Percentiles rank a stretch among this genome's conserved stretches.
phyloP scores from a whole-genome alignment of 2,888 invertebrate species.

The Laspeyria flexula region DNA sequence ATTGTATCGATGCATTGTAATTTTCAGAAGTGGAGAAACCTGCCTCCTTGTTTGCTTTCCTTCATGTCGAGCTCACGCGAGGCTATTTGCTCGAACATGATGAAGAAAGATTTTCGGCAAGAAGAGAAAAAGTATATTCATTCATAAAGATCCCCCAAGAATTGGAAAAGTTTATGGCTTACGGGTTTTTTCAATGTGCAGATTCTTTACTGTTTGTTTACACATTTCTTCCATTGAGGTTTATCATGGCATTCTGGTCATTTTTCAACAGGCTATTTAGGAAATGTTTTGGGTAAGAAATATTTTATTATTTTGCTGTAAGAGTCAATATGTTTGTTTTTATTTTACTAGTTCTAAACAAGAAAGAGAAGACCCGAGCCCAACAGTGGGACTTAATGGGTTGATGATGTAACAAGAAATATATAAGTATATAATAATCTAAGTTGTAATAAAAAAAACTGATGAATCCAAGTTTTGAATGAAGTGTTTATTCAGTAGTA shows the following conservation, averaged over 20 bases:
- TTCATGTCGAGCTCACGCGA: conserved; percentile 95
- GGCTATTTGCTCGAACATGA: conserved; percentile 98
- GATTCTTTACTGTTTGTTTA: conserved; percentile 99
- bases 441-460: too few relatives aligned
- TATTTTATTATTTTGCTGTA: not conserved
- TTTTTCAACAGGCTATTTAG: conserved; percentile 90
- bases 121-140: conserved; percentile 97
- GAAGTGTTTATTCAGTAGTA: too few relatives aligned
- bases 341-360: too few relatives aligned
- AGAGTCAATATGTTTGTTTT: not conserved
- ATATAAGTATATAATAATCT: too few relatives aligned
- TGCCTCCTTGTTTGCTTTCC: conserved; percentile 88
- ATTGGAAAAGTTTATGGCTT: conserved; percentile 96
- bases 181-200: conserved; percentile 97
- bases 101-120: conserved; percentile 96
- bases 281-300: conserved; percentile 90
- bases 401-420: too few relatives aligned
- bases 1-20: conserved; percentile 3
- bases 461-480: too few relatives aligned
- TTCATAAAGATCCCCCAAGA: conserved; percentile 98
- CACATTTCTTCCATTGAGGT: conserved; percentile 97
- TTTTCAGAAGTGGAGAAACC: conserved; percentile 73
- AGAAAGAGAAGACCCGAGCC: too few relatives aligned
- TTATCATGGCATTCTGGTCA: conserved; percentile 94
- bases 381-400: too few relatives aligned